These are phyloP conservation scores for Sericinus montela DNA, from an alignment of 2,888 invertebrate species.

Conservation along the genomic window DNA sequence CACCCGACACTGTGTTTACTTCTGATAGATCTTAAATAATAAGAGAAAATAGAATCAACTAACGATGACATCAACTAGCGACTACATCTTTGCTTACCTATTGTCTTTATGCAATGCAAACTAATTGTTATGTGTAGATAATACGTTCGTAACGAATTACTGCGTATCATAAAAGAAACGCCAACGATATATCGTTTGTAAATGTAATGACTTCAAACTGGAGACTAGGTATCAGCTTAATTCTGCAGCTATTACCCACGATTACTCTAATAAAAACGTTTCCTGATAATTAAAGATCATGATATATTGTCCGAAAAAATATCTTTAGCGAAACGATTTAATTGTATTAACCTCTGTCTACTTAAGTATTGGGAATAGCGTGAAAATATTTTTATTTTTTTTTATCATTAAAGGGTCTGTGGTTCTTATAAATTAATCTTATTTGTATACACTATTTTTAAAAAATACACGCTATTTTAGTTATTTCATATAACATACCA, in stretches of 20 bases:
- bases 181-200: neutral
- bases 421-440: too few species aligned
- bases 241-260: neutral
- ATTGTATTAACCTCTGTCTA: too few species aligned
- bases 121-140: slow-evolving; percentile 12
- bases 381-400: too few species aligned
- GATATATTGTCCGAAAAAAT: too few species aligned
- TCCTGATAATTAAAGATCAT: too few species aligned
- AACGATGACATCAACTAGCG: slow-evolving; percentile 3
- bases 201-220: neutral
- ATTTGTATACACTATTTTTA: too few species aligned
- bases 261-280: too few species aligned
- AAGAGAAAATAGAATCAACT: neutral
- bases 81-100: slow-evolving; percentile 9
- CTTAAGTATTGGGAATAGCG: too few species aligned
- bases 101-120: slow-evolving; percentile 18
- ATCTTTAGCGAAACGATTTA: too few species aligned
- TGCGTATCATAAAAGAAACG: slow-evolving; percentile 9
- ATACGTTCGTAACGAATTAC: slow-evolving; percentile 14
- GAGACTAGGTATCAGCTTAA: neutral
- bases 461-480: too few species aligned
- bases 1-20: neutral
- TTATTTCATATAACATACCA: too few species aligned
- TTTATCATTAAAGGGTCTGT: too few species aligned
- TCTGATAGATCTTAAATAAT: neutral